Evolutionary conservation across 2,888 invertebrate genomes (phyloP).

Genomic region (Nephrotoma guestfalica): DNA sequence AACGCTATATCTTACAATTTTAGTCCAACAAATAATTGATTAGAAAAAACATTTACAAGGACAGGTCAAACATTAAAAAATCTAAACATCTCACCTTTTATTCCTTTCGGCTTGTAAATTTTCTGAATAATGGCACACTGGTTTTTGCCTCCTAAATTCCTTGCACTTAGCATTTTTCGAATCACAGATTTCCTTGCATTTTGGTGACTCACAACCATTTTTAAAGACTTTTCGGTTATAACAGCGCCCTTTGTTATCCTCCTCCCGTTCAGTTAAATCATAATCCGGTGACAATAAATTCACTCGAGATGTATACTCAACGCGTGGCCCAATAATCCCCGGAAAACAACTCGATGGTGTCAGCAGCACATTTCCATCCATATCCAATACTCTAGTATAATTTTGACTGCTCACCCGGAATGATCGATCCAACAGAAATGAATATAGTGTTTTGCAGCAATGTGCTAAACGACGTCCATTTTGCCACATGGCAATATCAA

Average conservation of each 20-base stretch:
- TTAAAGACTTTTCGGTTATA: not conserved
- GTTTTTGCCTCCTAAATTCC: slow-evolving; percentile 19
- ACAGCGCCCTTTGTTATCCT: not conserved
- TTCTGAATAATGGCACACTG: slow-evolving; percentile 21
- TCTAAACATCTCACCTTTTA: not conserved
- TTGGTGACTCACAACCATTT: not conserved
- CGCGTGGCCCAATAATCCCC: slow-evolving; percentile 28
- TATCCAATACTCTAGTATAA: not conserved
- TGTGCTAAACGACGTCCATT: slow-evolving; percentile 28
- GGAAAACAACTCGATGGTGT: slow-evolving; percentile 27
- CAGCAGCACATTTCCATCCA: slow-evolving; percentile 19
- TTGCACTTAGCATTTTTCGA: slow-evolving; percentile 7
- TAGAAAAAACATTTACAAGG: too few species aligned
- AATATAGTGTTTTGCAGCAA: slow-evolving; percentile 13
- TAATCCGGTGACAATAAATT: not conserved
- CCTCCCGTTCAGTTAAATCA: not conserved
- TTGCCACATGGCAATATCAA: slow-evolving; percentile 30
- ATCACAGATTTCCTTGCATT: not conserved
- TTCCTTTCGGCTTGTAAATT: not conserved
- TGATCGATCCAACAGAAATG: slow-evolving; percentile 15
- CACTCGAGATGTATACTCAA: slow-evolving; percentile 22
- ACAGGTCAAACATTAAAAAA: too few species aligned
- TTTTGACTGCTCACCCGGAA: not conserved
- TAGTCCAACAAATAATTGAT: too few species aligned
- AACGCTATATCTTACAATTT: too few species aligned